Evolutionary conservation across 1,140 invertebrate genomes (phyloP).

Genomic region (Drosophila ironensis): DNA sequence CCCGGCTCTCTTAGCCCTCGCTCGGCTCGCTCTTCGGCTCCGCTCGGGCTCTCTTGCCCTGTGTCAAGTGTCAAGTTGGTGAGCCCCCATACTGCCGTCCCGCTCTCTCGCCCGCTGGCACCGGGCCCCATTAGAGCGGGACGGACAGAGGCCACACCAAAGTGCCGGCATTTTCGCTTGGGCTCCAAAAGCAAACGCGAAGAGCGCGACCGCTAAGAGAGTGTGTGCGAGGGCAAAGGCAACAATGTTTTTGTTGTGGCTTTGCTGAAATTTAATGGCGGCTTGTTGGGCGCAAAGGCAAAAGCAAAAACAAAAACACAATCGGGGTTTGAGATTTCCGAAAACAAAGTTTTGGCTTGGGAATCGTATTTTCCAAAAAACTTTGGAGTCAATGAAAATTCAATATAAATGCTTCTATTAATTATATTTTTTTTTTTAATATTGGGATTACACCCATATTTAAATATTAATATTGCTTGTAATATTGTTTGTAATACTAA

Average conservation of each 20-base stretch:
- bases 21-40: slow-evolving; percentile 6
- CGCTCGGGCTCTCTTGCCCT: slow-evolving; percentile 6
- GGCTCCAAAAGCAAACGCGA: slow-evolving; percentile 25
- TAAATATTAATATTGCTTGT: too few species aligned
- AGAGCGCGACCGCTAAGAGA: slow-evolving; percentile 22
- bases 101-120: slow-evolving; percentile 19
- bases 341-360: background rate
- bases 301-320: slow-evolving; percentile 30
- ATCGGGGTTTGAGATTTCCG: background rate
- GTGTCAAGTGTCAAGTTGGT: slow-evolving; percentile 46
- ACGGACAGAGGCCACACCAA: slow-evolving; percentile 37
- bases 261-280: slow-evolving; percentile 67
- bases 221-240: slow-evolving; percentile 3
- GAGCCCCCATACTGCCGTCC: slow-evolving; percentile 39
- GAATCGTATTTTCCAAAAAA: background rate
- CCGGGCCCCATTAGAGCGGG: slow-evolving; percentile 35
- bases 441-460: too few species aligned
- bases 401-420: too few species aligned
- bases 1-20: slow-evolving; percentile 4
- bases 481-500: too few species aligned
- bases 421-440: too few species aligned
- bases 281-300: too few species aligned
- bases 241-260: slow-evolving; percentile 42
- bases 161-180: slow-evolving; percentile 51
- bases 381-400: too few species aligned